Conservation (phyloP, 2,113 vertebrate species). For the Eonycteris spelaea region DNA sequence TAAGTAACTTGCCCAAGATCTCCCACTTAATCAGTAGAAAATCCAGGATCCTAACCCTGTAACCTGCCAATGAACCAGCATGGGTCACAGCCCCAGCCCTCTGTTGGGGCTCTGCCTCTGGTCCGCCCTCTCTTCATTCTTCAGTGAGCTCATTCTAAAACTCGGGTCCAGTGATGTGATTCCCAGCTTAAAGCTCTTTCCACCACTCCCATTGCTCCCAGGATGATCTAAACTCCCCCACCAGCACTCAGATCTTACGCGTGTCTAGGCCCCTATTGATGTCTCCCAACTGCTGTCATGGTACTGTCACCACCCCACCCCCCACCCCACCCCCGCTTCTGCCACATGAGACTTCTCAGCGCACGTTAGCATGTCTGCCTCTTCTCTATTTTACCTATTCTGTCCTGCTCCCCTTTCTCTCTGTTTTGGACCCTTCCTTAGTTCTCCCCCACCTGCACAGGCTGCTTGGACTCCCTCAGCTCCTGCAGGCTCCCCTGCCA, state of each 20-base stretch:
- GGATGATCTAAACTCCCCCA: not conserved
- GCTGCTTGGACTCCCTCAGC: not conserved
- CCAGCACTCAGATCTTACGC: not conserved
- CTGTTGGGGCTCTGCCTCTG: not conserved
- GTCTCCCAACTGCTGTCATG: not conserved
- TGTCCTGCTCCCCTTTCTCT: not conserved
- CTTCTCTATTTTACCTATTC: not conserved
- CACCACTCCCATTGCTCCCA: not conserved
- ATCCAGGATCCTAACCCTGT: not conserved
- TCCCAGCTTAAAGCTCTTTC: not conserved
- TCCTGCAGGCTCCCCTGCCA: not conserved
- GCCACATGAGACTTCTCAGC: not conserved
- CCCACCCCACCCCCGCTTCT: not conserved
- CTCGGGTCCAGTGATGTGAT: not conserved
- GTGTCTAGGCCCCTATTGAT: not conserved
- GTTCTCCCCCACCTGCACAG: not conserved
- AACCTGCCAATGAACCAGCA: fast-evolving
- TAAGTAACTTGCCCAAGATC: not conserved
- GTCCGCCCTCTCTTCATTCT: not conserved
- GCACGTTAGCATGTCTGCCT: not conserved
- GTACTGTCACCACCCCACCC: not conserved
- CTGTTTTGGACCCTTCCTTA: no score
- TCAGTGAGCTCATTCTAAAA: not conserved
- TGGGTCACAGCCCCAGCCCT: not conserved
- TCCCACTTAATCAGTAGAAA: not conserved